These are phyloP conservation scores for Azemiops feae DNA, from an alignment of 2,113 vertebrate genomes.

Conservation along the genomic window DNA sequence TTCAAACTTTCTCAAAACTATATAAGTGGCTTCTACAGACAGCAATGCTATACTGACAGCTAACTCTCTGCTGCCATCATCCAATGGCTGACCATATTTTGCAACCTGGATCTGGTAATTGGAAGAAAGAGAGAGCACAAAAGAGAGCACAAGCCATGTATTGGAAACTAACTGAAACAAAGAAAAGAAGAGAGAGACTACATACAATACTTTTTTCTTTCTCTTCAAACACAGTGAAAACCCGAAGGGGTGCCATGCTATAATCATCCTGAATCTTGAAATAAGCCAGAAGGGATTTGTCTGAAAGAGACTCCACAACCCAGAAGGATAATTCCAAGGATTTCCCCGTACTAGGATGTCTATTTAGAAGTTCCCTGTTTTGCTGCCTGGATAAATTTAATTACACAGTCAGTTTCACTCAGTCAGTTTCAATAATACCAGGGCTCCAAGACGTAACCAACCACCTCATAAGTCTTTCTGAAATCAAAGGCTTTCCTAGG, in stretches of 20 bases:
- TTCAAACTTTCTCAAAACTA: neutral
- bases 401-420: slow-evolving; percentile 54
- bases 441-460: slow-evolving; percentile 33
- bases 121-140: neutral
- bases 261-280: neutral
- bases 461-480: slow-evolving; percentile 18
- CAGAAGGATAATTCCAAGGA: neutral
- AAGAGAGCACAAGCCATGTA: neutral
- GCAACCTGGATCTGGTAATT: neutral
- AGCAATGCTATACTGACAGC: neutral
- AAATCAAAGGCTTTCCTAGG: slow-evolving; percentile 22
- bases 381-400: slow-evolving; percentile 49
- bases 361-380: slow-evolving; percentile 21
- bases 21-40: neutral
- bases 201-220: neutral
- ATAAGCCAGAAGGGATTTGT: neutral
- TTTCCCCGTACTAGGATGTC: neutral
- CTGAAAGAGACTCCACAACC: slow-evolving; percentile 9
- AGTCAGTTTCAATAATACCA: slow-evolving; percentile 40
- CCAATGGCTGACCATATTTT: neutral
- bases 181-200: neutral
- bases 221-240: neutral
- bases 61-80: neutral
- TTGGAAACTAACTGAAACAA: neutral
- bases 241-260: neutral